Evolutionary conservation across 2,888 invertebrate species (phyloP), one percentile per base, ranked within the genome.

Genomic region (Chaetogeoica ovagalla): DNA sequence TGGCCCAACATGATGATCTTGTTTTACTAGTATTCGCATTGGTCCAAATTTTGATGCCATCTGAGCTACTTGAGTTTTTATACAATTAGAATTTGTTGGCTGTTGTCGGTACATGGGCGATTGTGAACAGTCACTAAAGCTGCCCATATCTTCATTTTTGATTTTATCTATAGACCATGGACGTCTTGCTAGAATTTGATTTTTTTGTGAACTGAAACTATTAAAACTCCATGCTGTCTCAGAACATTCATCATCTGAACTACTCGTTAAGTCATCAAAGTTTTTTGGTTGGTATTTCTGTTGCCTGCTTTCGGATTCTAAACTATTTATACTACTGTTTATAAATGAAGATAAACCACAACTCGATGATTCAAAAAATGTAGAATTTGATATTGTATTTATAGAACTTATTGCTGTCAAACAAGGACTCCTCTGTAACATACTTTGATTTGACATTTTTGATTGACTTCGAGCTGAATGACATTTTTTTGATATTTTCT

Each of bases 1-100:
- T 1, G 92, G 92, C 0, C 92, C 92, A 0, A 91, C 88, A 84
- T 92, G 92, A 85, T 91, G 92, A 0, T 92, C 92, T 0, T 92
- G 91, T 84, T 91, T 92, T 81, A 89, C 88, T 83, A 90, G 88
- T 4, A 88, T 87, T 77, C 87, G 87, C 2, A 92, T 87, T 19
- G 87, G 85, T 6, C 92, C 92, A 85, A 92, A 92, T 83, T 88
- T 89, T 63, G 55, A 63, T 79, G 79, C 79, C 70, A 79, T 79
- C 65, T 71, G 63, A 63, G 79, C 79, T 6, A 79, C 71, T 65
- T 79, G 79, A 65, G 70, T 79, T 3, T 11, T 63, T 55, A 19
- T 39, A 63, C 9, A 39, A n/a, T 62, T 55, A 55, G 70, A 63
- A 57, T 71, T 71, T 21, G 60, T 69, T 52, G 60, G 19, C 52